Evolutionary conservation across 2,113 vertebrate genomes (phyloP), one percentile per base, ranked within the genome.

Genomic region (Callionymus lyra): DNA sequence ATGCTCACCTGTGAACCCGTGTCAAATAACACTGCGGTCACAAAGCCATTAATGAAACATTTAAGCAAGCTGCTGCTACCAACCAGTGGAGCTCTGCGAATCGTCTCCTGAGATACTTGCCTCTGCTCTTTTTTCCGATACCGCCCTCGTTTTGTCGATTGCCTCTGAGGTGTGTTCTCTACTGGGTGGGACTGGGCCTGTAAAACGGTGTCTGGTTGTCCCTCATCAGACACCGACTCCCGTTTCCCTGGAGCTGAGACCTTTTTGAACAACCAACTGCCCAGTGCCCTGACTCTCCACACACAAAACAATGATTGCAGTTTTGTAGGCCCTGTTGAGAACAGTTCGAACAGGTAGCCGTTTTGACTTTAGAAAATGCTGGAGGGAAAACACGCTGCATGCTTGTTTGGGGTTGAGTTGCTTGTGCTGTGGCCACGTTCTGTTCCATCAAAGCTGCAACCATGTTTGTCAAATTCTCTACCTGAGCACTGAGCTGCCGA

Each of bases 1-100:
- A 62, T 58, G 38, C 59, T 63, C 12, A 54, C 59, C 27, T 63
- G 54, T 13, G 65, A 56, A 12, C 64, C 48, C 10, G 42, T 17
- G 9, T 63, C 34, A 34, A 63, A 44, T 9, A 63, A n/a, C 2
- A 50, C 54, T 17, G 34, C n/a, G n/a, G n/a, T 59, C 16, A 34
- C 55, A 2, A 38, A 12, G 2, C 60, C 43, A 38, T 18, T 34
- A 5, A 63, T 41, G 6, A 33, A 37, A 27, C 47, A 52, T 17
- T 47, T 34, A 1, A 55, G 19, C 16, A 50, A n/a, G 10, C 45
- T 21, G 21, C 33, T 56, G 6, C 10, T 50, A 13, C 50, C 46
- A 14, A 55, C 4, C 1, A 66, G 52, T 2, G 48, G 53, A 10
- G 6, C 53, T 33, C 6, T 19, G 36, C 12, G 2, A 10, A 9